A percentile compares a stretch with the other conserved stretches of the same genome.
These are phyloP conservation scores for Leptodactylus fallax DNA, from an alignment of 2,797 vertebrate species.

Conservation along the genomic window DNA sequence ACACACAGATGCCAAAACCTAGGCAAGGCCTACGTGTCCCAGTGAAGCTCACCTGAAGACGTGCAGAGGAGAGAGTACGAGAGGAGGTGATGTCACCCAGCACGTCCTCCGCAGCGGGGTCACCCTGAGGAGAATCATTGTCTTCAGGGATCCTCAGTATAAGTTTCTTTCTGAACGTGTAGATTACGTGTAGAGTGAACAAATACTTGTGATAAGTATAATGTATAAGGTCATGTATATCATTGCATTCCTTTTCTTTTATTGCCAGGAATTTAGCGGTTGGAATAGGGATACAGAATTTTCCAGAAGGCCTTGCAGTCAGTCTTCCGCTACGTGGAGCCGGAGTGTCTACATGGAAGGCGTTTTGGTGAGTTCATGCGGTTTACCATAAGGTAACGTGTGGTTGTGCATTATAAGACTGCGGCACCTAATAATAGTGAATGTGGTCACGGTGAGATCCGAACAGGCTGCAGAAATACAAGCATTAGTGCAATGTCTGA, in stretches of 20 bases:
- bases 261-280: constrained; percentile 89
- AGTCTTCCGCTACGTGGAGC: constrained; percentile 89
- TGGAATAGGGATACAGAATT: constrained; percentile 97
- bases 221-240: background rate
- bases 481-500: too few relatives aligned
- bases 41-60: constrained; percentile 12
- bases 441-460: too few relatives aligned
- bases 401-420: too few relatives aligned
- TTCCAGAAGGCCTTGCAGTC: constrained; percentile 95
- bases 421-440: too few relatives aligned
- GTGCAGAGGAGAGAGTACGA: constrained; percentile 1
- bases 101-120: background rate
- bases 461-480: too few relatives aligned
- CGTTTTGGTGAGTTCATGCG: constrained; percentile 85
- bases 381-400: too few relatives aligned
- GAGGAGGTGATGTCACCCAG: background rate
- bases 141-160: background rate
- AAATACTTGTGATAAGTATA: background rate
- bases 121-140: constrained; percentile 1
- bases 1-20: background rate
- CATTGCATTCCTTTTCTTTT: background rate
- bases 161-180: background rate
- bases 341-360: constrained; percentile 87
- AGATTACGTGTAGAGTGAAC: background rate
- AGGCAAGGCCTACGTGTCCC: background rate